Base-by-base conservation (phyloP, 92 coral and sea anemone genomes). In the Anthopleura xanthogrammica region DNA sequence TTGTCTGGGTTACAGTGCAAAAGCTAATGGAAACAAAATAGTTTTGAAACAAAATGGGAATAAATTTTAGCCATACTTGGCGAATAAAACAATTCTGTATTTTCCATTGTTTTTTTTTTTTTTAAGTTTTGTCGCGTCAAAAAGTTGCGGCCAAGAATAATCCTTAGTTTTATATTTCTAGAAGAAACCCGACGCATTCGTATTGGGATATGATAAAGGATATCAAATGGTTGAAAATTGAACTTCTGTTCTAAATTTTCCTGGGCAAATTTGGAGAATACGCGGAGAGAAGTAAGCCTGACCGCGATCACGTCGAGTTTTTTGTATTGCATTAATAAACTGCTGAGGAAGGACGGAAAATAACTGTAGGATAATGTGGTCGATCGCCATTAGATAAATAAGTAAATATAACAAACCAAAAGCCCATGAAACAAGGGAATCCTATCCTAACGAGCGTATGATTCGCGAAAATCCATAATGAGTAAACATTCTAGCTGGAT, bases 381-480 rank as follows among this genome's bases (percentile, higher is more conserved):
- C 5, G 74, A 68, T 42, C 74, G 36, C 41, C 41, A 68, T 68
- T 68, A 68, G 74, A 68, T 68, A 68, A 68, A 68, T 68, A 68
- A 36, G 43, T 68, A 68, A 68, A 68, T 68, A 68, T 68, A 68
- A 42, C 74, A 68, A 68, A 23, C 74, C 74, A 24, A 24, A 62
- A 68, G 74, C 74, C 16, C 74, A 36, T 29, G 74, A 68, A 68
- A 36, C 74, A 4, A 24, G 74, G 40, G 43, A 68, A n/a, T 68
- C 74, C 74, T 23, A 23, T 68, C 74, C 74, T 68, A 68, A 68
- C 74, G 74, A 68, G 74, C 42, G 74, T 24, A 68, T 68, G 74
- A 68, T 68, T 68, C 74, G 36, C 74, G 17, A 68, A 68, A 68
- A 68, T 29, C 74, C 70, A 62, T 62, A 62, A 68, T 23, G 43